Percentiles rank a stretch among this genome's conserved stretches.
Evolutionary conservation across 2,797 vertebrate genomes (phyloP).

Genomic region (Dermochelys coriacea): DNA sequence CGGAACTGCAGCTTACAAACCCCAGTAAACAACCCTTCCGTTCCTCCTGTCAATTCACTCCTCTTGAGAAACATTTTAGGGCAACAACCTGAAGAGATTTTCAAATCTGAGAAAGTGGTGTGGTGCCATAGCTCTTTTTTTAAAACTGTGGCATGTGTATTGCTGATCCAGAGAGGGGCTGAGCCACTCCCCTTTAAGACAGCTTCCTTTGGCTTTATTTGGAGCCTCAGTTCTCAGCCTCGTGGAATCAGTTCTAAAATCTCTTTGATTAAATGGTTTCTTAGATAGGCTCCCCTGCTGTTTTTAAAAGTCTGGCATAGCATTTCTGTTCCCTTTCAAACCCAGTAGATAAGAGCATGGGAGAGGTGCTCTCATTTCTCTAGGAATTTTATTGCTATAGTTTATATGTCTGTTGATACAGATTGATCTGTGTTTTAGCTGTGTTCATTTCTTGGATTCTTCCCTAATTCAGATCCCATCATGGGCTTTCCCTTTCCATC

Average conservation of each 20-base stretch:
- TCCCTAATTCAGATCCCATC: neutral
- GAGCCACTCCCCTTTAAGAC: neutral
- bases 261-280: neutral
- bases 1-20: neutral
- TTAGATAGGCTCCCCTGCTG: neutral
- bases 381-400: neutral
- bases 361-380: neutral
- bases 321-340: neutral
- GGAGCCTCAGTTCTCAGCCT: neutral
- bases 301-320: neutral
- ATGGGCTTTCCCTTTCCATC: neutral
- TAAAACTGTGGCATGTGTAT: neutral
- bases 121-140: too few species aligned
- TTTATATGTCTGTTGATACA: neutral
- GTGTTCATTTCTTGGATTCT: neutral
- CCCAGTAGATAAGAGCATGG: neutral
- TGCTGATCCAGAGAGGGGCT: neutral
- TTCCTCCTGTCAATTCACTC: neutral
- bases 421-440: neutral
- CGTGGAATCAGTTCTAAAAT: neutral
- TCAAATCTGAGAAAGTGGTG: neutral
- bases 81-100: neutral
- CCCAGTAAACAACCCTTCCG: slow-evolving; percentile 16
- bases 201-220: neutral
- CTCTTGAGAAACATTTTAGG: neutral